Base-by-base conservation (phyloP, 2,797 vertebrate genomes). In the Sebastes nivosus region DNA sequence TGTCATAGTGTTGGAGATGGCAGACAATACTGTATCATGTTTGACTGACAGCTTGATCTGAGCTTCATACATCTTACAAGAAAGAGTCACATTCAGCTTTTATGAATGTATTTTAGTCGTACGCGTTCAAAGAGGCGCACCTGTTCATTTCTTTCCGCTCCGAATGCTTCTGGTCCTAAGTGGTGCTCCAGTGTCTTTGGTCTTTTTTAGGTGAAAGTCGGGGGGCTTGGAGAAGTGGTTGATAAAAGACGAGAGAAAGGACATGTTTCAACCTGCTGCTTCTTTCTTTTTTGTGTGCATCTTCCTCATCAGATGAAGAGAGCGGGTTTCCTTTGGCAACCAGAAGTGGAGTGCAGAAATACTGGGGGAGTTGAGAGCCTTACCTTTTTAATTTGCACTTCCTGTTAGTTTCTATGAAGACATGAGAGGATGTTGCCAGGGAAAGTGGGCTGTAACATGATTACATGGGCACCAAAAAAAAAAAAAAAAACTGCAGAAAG, bases 271-370 rank as follows among this genome's bases (percentile, higher is more conserved):
- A n/a, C 50, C 24, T n/a, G 16, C 59, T 2, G 67, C 24, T 2
- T 69, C 27, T 20, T 20, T 58, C 5, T 58, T 34, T 22, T 63
- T 76, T 63, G 6, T 34, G 67, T 34, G 32, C 8, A 0, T 55
- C 65, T 2, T 77, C 64, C 22, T 59, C 55, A 4, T 27, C 29
- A 3, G 36, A 8, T 57, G 34, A 59, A 80, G 75, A 75, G 72
- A 16, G 25, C 24, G 1, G 20, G 75, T 89, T 86, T 87, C 75
- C 79, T 82, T 68, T 87, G 70, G 83, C 79, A 87, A 90, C 92
- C 65, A 52, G 30, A 71, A 57, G 67, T 64, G 60, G 32, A 75
- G 65, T 22, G 50, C 60, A 74, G 61, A 55, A 84, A 84, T 16
- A 60, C 32, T 8, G 72, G 22, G 50, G 54, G 34, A 60, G 63